Conservation (phyloP, 2,113 vertebrate species). For the Trogon melanurus region DNA sequence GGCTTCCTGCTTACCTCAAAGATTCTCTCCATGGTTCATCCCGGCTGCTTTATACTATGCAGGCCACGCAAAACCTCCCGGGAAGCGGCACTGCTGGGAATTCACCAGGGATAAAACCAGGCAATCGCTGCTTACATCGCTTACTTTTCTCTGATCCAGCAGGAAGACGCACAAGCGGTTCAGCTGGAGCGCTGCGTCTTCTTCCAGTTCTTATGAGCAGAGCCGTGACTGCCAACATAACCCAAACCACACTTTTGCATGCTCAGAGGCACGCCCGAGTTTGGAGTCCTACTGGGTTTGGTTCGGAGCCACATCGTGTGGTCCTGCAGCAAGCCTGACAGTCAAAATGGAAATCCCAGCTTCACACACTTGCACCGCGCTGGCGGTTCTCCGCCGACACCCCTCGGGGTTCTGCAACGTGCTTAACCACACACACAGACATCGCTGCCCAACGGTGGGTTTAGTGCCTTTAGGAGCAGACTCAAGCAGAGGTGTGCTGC, state of each 20-base stretch:
- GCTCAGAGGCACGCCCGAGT: background rate
- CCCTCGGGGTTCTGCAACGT: accelerated
- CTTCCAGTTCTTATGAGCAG: background rate
- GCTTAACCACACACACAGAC: background rate
- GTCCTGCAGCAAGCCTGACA: background rate
- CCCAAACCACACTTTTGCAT: background rate
- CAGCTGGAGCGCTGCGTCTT: background rate
- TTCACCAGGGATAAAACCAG: background rate
- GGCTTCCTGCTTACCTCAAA: background rate
- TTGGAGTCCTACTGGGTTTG: background rate
- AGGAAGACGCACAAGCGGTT: background rate
- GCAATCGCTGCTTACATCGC: background rate
- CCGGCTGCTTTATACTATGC: background rate
- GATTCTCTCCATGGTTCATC: background rate
- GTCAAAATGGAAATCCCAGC: background rate
- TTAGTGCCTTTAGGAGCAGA: background rate
- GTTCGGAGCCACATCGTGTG: background rate
- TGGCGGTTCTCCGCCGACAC: background rate
- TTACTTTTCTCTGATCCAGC: background rate
- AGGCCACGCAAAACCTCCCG: background rate
- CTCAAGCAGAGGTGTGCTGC: accelerated
- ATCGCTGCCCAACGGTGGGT: background rate
- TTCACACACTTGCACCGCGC: accelerated
- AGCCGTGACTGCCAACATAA: background rate
- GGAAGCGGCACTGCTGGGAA: background rate